These are phyloP conservation scores for Oxytorus armatus DNA, from an alignment of 2,888 invertebrate genomes.

Conservation along the genomic window DNA sequence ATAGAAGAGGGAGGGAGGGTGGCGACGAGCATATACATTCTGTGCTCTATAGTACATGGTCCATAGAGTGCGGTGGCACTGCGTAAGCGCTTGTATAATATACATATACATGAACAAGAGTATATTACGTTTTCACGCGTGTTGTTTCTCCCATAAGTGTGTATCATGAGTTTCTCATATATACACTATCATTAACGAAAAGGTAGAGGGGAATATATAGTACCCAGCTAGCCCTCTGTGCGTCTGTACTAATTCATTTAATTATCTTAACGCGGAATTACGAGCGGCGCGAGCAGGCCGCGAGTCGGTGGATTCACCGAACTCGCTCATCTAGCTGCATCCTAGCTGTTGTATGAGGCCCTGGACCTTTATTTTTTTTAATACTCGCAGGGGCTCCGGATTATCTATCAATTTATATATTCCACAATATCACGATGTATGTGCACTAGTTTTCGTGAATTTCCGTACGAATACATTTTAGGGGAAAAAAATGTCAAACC, in stretches of 20 bases:
- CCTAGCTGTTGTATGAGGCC: background rate
- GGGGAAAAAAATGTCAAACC: background rate
- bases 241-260: slow-evolving; percentile 78
- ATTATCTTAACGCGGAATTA: slow-evolving; percentile 80
- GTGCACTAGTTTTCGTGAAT: background rate
- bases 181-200: slow-evolving; percentile 7
- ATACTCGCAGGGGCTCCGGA: slow-evolving; percentile 1
- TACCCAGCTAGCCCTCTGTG: slow-evolving; percentile 56
- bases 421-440: background rate
- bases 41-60: slow-evolving; percentile 53
- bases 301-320: slow-evolving; percentile 55
- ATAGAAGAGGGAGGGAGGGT: slow-evolving; percentile 13
- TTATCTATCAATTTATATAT: slow-evolving; percentile 38
- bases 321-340: slow-evolving; percentile 16
- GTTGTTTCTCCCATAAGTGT: slow-evolving; percentile 45
- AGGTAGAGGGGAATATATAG: slow-evolving; percentile 42
- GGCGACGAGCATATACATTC: slow-evolving; percentile 36
- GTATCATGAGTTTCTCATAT: slow-evolving; percentile 45
- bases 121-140: slow-evolving; percentile 29
- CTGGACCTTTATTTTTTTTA: slow-evolving; percentile 9
- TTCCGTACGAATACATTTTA: background rate
- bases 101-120: slow-evolving; percentile 6
- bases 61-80: slow-evolving; percentile 65
- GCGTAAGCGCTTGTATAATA: slow-evolving; percentile 57
- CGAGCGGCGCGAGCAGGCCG: slow-evolving; percentile 69